These are phyloP conservation scores for Limnephilus marmoratus DNA, from an alignment of 2,888 invertebrate genomes.

Conservation along the genomic window DNA sequence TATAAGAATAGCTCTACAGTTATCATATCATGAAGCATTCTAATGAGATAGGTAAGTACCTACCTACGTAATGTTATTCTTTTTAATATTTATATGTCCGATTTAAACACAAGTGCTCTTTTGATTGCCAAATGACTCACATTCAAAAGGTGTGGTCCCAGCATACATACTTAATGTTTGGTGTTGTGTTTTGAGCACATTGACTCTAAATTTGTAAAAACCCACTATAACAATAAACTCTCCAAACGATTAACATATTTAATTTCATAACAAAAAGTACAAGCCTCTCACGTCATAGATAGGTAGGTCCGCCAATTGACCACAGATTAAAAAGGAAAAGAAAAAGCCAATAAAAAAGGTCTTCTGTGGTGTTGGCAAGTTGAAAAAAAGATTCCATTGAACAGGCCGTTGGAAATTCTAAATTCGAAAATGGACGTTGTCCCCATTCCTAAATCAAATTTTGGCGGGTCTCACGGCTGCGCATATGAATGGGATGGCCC, in stretches of 20 bases:
- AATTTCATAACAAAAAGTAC: neutral
- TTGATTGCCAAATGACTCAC: neutral
- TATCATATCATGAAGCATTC: neutral
- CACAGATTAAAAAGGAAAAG: neutral
- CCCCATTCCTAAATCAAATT: constrained; percentile 38
- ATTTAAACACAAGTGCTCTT: neutral
- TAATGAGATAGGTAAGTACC: neutral
- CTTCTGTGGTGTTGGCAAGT: neutral
- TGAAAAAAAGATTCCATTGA: neutral
- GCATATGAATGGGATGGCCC: constrained; percentile 24
- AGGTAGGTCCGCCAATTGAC: neutral
- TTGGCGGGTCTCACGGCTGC: constrained; percentile 35
- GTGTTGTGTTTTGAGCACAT: neutral
- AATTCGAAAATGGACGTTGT: constrained; percentile 15
- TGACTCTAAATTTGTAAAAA: neutral
- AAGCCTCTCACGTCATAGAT: neutral
- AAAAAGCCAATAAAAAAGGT: neutral
- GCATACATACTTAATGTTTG: neutral
- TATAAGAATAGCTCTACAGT: neutral
- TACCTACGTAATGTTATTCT: neutral
- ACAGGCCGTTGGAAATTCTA: neutral
- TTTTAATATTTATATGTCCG: neutral
- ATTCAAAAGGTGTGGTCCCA: neutral
- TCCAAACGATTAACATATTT: neutral
- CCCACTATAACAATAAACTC: neutral